A percentile compares a stretch with the other conserved stretches of the same genome.
Conservation (phyloP, 1,140 invertebrate genomes). For the Paralvinella palmiformis region DNA sequence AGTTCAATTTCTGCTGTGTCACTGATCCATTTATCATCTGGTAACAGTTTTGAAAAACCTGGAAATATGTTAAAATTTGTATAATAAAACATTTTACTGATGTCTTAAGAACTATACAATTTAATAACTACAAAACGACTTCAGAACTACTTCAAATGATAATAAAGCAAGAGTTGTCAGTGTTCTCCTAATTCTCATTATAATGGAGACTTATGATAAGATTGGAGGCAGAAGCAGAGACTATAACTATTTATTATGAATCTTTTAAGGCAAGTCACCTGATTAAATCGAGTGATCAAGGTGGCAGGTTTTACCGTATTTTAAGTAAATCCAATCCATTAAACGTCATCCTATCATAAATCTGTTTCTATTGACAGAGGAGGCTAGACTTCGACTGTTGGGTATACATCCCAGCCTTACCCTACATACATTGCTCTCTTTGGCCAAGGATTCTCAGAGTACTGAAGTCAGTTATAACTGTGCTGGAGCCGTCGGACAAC, state of each 20-base stretch:
- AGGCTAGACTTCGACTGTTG: slow-evolving; percentile 28
- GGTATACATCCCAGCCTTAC: slow-evolving; percentile 26
- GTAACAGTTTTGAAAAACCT: not conserved
- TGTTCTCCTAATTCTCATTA: too few species aligned
- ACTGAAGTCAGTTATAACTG: slow-evolving; percentile 38
- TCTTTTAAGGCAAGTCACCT: not conserved
- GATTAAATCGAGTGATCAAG: not conserved
- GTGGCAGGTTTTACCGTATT: not conserved
- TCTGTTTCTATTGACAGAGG: slow-evolving; percentile 26
- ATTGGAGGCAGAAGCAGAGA: too few species aligned
- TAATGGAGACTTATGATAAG: too few species aligned
- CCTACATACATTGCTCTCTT: slow-evolving; percentile 29
- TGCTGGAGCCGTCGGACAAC: slow-evolving; percentile 36
- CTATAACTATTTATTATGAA: not conserved
- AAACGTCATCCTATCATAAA: not conserved
- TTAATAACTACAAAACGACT: too few species aligned
- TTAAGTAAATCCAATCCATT: not conserved
- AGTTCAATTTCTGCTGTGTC: not conserved
- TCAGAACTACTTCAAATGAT: too few species aligned
- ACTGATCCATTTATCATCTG: too few species aligned
- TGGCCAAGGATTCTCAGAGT: slow-evolving; percentile 28
- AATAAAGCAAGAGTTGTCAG: too few species aligned
- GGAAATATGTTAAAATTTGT: not conserved
- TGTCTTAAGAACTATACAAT: too few species aligned
- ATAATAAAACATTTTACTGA: too few species aligned